Base-by-base conservation (phyloP, 2,888 invertebrate species). In the Acrobasis consociella region DNA sequence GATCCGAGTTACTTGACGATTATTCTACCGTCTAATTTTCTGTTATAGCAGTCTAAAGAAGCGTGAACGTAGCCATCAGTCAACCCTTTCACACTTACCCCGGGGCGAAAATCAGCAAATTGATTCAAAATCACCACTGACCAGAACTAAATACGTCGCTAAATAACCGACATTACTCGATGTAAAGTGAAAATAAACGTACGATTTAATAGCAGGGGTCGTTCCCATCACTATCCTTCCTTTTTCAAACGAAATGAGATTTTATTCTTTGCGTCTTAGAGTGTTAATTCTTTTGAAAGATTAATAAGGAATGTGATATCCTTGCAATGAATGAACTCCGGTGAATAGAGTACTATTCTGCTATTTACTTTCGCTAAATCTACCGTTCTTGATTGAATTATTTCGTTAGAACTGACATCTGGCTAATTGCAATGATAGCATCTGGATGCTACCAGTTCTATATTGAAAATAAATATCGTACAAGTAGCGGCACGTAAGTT, bases 131-230 rank as follows among this genome's bases (percentile, higher is more conserved):
- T 73, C 71, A 68, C 72, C 69, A 68, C 70, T 73, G 71, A 74
- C 72, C 70, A 71, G 63, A 62, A 67, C 69, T 66, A 65, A 60
- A 15, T 52, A 51, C 39, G 60, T 65, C 38, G 59, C 69, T 66
- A 76, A 84, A 85, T 82, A 79, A 83, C 80, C 77, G 70, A 72
- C 71, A 77, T 82, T 73, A 77, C 62, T 63, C 67, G 65, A 73
- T 65, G 72, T 69, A 80, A 83, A 83, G 79, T 83, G 82, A 86
- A 83, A 77, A 83, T 73, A 75, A 80, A 77, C 76, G 77, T 71
- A 73, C 71, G 69, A 73, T 69, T 68, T 77, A 76, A 76, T 77
- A 62, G 64, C 67, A 69, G 69, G 67, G 69, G 56, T 51, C 50
- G 51, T 60, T 62, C 65, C 64, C 73, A 68, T 52, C 75, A 65